These are phyloP conservation scores for Epinephelus coioides DNA, from an alignment of 2,797 vertebrate genomes.

Conservation along the genomic window DNA sequence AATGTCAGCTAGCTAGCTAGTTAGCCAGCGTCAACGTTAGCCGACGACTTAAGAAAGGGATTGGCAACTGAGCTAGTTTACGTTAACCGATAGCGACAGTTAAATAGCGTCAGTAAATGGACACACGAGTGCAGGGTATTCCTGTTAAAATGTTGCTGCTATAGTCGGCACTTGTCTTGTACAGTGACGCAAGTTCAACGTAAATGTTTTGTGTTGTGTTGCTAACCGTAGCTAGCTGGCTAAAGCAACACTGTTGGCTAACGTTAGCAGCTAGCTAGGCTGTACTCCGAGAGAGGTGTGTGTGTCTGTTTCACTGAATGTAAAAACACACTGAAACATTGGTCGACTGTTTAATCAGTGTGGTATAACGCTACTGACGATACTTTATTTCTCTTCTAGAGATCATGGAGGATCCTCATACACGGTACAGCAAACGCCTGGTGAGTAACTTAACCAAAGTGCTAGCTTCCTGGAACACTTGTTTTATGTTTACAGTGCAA, in stretches of 20 bases:
- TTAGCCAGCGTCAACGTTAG: constrained; percentile 37
- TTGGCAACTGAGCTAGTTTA: constrained; percentile 61
- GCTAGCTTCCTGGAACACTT: constrained; percentile 28
- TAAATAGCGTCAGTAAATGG: not conserved
- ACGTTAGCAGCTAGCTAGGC: constrained; percentile 51
- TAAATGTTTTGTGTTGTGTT: constrained; percentile 51
- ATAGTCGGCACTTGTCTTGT: not conserved
- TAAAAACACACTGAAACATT: not conserved
- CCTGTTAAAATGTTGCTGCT: not conserved
- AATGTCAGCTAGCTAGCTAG: constrained; percentile 73
- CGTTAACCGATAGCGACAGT: constrained; percentile 12
- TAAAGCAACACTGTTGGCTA: constrained; percentile 60
- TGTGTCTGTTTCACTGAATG: constrained; percentile 21
- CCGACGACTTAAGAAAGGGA: constrained; percentile 72
- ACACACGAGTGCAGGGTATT: not conserved
- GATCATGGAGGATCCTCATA: constrained; percentile 90
- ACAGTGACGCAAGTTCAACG: not conserved
- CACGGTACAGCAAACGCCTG: constrained; percentile 97
- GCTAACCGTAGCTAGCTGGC: constrained; percentile 65
- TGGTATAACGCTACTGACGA: not conserved
- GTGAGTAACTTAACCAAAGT: constrained; percentile 84
- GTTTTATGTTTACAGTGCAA: constrained; percentile 30
- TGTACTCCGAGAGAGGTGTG: constrained; percentile 10
- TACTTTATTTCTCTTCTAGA: constrained; percentile 53
- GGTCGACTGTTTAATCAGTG: rapidly evolving